Evolutionary conservation across 2,888 invertebrate species (phyloP).

Genomic region (Sisyra terminalis): DNA sequence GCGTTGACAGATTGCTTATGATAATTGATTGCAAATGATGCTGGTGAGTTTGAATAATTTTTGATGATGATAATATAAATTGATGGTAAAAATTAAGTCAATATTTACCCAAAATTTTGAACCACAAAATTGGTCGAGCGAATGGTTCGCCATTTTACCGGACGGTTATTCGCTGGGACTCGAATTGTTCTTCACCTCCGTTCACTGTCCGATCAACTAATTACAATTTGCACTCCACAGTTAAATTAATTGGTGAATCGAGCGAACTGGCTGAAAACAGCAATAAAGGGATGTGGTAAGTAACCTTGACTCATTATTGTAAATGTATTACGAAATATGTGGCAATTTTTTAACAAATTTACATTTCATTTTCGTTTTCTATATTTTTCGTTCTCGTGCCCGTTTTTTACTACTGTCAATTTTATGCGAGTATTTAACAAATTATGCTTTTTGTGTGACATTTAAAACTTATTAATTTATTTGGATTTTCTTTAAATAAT

Average conservation of each 20-base stretch:
- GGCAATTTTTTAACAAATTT: too few species aligned
- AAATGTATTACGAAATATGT: too few species aligned
- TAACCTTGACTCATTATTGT: constrained; percentile 10
- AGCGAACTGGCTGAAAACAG: neutral
- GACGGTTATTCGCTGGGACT: constrained; percentile 1
- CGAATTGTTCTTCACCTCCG: neutral
- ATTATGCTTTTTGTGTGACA: too few species aligned
- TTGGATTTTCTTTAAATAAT: too few species aligned
- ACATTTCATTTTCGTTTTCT: too few species aligned
- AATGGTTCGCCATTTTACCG: constrained; percentile 32
- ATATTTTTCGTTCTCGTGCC: too few species aligned
- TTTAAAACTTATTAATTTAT: too few species aligned
- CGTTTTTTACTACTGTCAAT: too few species aligned
- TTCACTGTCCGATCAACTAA: neutral
- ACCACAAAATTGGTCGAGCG: constrained; percentile 64
- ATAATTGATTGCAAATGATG: too few species aligned
- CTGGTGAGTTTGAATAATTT: neutral
- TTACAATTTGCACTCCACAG: neutral
- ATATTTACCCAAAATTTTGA: constrained; percentile 64
- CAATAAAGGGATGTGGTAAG: neutral
- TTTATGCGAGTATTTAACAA: too few species aligned
- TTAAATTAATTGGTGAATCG: neutral
- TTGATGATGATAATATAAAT: neutral
- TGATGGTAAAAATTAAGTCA: constrained; percentile 4
- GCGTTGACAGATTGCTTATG: neutral